phyloP scores from a whole-genome alignment of 2,113 vertebrate species.

The Hemicordylus capensis region DNA sequence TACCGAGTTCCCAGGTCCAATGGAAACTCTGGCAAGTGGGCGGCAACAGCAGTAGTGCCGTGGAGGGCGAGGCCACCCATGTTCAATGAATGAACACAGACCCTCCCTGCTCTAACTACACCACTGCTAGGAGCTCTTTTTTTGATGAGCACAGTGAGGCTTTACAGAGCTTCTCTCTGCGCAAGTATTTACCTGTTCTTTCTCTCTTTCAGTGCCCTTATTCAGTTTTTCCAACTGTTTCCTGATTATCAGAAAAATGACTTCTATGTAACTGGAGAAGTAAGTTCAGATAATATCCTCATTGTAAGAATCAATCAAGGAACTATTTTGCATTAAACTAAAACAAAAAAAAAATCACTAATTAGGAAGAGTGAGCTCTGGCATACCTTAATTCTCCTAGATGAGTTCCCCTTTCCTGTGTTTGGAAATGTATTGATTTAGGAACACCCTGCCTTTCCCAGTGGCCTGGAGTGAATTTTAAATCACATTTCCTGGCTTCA shows the following conservation, averaged over 20 bases:
- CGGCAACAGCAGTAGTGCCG: no score
- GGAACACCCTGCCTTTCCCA: not conserved
- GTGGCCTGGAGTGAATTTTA: not conserved
- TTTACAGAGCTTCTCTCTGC: not conserved
- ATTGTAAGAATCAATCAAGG: not conserved
- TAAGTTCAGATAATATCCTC: constrained; percentile 57
- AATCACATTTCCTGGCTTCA: not conserved
- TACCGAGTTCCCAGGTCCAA: no score
- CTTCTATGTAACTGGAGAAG: constrained; percentile 87
- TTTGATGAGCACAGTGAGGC: not conserved
- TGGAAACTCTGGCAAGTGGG: no score
- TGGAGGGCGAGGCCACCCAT: no score
- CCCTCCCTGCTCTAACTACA: no score
- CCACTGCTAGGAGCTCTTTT: no score
- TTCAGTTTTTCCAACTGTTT: constrained; percentile 86
- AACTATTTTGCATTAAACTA: not conserved
- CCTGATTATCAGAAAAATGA: constrained; percentile 84
- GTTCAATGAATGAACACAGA: no score
- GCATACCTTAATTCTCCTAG: not conserved
- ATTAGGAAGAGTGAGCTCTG: not conserved
- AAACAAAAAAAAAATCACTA: not conserved
- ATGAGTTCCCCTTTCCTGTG: not conserved
- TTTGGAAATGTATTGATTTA: not conserved
- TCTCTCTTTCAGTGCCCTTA: constrained; percentile 74
- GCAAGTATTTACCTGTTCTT: not conserved